Evolutionary conservation across 2,888 invertebrate genomes (phyloP).

Genomic region (Gryllus longicercus): DNA sequence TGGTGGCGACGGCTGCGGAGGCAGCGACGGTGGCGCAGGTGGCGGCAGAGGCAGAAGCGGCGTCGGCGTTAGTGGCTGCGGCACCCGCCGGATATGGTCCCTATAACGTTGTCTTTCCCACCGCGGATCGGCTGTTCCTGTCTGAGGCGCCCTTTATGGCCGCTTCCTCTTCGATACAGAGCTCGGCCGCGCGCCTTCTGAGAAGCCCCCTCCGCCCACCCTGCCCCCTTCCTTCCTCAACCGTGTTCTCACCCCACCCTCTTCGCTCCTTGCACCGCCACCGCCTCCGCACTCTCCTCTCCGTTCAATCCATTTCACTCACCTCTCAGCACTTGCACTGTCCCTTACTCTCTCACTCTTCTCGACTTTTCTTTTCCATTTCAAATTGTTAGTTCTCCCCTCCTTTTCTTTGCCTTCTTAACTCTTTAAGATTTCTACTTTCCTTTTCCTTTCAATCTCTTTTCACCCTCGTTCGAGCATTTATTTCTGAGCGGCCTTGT

Average conservation of each 20-base stretch:
- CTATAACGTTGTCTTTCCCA: conserved; percentile 9
- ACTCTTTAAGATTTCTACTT: no score
- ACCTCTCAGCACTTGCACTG: no score
- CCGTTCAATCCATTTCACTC: no score
- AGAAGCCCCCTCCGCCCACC: no score
- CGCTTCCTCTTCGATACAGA: neutral
- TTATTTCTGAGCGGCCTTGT: no score
- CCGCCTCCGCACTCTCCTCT: no score
- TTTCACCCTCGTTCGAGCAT: no score
- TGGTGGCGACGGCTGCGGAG: neutral
- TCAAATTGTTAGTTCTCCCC: no score
- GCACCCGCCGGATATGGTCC: neutral
- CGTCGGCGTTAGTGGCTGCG: neutral
- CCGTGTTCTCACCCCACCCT: neutral
- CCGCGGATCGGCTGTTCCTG: neutral
- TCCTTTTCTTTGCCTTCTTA: no score
- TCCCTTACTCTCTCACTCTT: no score
- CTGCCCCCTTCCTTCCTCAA: neutral
- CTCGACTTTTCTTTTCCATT: no score
- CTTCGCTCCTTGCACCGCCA: neutral
- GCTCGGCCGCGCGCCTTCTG: neutral
- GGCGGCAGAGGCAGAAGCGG: neutral
- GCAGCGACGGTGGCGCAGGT: neutral
- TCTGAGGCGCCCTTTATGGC: neutral
- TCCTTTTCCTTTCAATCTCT: no score